Evolutionary conservation across 2,888 invertebrate genomes (phyloP).

Genomic region (Hydraecia micacea): DNA sequence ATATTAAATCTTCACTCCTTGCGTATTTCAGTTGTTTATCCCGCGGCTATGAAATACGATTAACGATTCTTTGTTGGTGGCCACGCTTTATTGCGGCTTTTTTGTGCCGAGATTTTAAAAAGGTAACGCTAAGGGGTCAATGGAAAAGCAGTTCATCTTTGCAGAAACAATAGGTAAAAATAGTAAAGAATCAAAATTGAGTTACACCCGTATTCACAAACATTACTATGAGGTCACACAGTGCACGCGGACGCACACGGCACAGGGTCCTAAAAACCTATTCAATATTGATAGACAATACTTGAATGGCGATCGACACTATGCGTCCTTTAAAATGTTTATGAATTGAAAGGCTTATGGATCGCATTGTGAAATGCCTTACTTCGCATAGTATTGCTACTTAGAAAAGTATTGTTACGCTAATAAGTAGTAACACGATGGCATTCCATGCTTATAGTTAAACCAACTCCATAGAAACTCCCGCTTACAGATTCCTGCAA

Average conservation of each 20-base stretch:
- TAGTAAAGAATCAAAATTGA: background rate
- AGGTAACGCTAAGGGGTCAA: background rate
- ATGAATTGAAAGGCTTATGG: no score
- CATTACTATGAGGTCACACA: no score
- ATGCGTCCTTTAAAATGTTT: no score
- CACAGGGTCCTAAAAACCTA: no score
- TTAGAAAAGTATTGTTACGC: no score
- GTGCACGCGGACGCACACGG: no score
- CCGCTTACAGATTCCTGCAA: background rate
- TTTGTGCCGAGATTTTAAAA: background rate
- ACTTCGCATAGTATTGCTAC: no score
- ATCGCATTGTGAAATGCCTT: no score
- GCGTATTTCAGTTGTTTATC: conserved; percentile 4
- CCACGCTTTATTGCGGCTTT: conserved; percentile 25
- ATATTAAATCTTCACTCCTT: conserved; percentile 23
- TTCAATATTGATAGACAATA: no score
- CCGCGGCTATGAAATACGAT: background rate
- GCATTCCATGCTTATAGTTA: background rate
- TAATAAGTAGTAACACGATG: background rate
- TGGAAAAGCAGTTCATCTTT: background rate
- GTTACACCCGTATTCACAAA: no score
- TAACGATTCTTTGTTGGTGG: conserved; percentile 3
- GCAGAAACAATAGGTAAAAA: background rate
- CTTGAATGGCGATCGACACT: no score
- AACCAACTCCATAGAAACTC: background rate